These are phyloP conservation scores for Atta texana DNA, from an alignment of 1,140 invertebrate genomes.

Conservation along the genomic window DNA sequence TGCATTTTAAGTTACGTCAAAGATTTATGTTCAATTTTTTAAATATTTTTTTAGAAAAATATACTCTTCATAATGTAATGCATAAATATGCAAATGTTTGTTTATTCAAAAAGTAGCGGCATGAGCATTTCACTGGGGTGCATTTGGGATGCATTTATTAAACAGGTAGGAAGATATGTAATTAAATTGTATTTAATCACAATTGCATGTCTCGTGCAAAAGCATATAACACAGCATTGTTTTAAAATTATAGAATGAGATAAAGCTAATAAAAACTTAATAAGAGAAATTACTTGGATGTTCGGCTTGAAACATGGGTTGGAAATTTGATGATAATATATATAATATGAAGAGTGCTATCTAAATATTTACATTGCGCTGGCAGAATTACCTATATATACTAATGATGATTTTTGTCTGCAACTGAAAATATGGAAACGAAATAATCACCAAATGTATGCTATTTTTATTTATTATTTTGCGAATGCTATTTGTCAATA, in stretches of 20 bases:
- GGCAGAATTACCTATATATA: not conserved
- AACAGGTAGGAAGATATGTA: conserved; percentile 21
- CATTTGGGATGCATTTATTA: conserved; percentile 32
- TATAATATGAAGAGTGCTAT: not conserved
- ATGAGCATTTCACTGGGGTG: not conserved
- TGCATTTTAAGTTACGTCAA: not conserved
- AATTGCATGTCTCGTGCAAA: not conserved
- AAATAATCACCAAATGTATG: conserved; percentile 11
- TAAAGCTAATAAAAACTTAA: conserved; percentile 42
- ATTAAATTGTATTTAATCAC: conserved; percentile 40
- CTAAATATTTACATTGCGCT: conserved; percentile 28
- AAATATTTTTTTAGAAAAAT: not conserved
- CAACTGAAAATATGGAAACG: conserved; percentile 14
- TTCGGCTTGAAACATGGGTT: not conserved
- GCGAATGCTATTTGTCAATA: not conserved
- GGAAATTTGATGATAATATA: conserved; percentile 36
- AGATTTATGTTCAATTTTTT: not conserved
- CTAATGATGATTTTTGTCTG: not conserved
- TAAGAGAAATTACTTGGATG: not conserved
- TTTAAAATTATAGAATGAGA: conserved; percentile 7
- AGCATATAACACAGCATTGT: not conserved
- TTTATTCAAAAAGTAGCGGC: conserved; percentile 17
- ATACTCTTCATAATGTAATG: not conserved
- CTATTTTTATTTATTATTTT: conserved; percentile 45
- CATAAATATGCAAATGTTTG: conserved; percentile 35